These are phyloP conservation scores for Xiphorhynchus elegans DNA, from an alignment of 2,113 vertebrate species.

Conservation along the genomic window DNA sequence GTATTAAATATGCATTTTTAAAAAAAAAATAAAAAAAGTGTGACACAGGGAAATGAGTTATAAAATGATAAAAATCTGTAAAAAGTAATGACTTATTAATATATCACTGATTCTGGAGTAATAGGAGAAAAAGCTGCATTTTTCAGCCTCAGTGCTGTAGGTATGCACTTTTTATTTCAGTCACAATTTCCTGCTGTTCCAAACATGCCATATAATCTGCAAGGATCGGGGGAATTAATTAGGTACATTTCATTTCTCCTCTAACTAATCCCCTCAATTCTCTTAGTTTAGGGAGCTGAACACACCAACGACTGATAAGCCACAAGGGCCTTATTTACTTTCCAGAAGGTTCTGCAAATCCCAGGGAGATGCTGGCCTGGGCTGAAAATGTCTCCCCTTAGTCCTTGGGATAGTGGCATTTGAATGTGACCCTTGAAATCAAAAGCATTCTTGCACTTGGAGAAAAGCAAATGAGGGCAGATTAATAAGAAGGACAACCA, in stretches of 20 bases:
- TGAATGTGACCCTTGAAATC: conserved; percentile 53
- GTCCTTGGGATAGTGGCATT: neutral
- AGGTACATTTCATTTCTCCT: conserved; percentile 61
- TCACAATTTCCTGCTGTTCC: conserved; percentile 54
- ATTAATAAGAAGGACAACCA: neutral
- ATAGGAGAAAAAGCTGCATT: neutral
- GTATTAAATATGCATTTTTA: neutral
- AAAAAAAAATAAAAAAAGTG: accelerated
- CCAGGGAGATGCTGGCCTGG: neutral
- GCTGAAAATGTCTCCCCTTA: conserved; percentile 18
- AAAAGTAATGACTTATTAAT: neutral
- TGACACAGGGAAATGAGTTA: neutral
- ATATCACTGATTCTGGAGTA: neutral
- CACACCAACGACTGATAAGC: conserved; percentile 40
- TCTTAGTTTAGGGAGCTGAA: conserved; percentile 58
- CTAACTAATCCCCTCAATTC: conserved; percentile 61
- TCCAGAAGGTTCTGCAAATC: conserved; percentile 43
- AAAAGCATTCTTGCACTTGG: neutral
- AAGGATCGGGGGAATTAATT: conserved; percentile 72
- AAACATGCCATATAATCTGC: conserved; percentile 52
- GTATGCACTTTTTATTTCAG: conserved; percentile 60
- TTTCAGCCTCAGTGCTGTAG: neutral
- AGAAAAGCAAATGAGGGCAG: neutral
- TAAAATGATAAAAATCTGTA: neutral
- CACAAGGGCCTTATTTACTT: conserved; percentile 62